These are phyloP conservation scores for Nomada flava DNA, from an alignment of 2,888 invertebrate species.

Conservation along the genomic window DNA sequence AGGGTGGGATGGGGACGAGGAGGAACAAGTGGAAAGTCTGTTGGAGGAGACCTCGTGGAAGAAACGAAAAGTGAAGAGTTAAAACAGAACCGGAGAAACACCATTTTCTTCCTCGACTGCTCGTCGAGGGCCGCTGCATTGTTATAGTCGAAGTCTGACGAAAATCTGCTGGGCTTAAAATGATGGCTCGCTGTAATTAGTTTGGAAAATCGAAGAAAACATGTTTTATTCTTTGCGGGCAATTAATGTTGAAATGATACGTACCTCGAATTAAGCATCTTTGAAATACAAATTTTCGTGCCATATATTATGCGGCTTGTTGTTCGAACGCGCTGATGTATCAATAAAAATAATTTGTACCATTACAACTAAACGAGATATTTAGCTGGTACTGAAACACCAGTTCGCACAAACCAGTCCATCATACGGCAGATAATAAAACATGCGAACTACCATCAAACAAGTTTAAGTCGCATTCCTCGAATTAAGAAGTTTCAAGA, in stretches of 20 bases:
- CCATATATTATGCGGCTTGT: too few species aligned
- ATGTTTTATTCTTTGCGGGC: too few species aligned
- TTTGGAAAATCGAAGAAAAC: too few species aligned
- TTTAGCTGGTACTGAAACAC: too few species aligned
- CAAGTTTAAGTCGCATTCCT: neutral
- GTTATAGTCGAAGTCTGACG: slow-evolving; percentile 9
- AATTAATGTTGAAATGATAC: too few species aligned
- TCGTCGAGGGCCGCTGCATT: neutral
- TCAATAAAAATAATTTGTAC: too few species aligned
- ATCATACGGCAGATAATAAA: neutral
- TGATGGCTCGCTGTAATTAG: too few species aligned
- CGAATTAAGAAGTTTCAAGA: slow-evolving; percentile 1
- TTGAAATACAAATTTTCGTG: too few species aligned
- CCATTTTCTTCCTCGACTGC: slow-evolving; percentile 16
- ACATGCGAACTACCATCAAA: neutral
- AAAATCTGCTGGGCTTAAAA: neutral
- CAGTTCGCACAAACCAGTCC: neutral
- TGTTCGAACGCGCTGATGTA: too few species aligned
- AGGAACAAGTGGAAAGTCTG: neutral
- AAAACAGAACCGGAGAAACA: slow-evolving; percentile 23
- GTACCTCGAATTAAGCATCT: too few species aligned
- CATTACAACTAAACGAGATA: too few species aligned
- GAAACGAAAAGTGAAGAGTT: slow-evolving; percentile 38
- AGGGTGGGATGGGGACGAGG: neutral
- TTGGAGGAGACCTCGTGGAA: neutral